These are phyloP conservation scores for Centruroides sculpturatus DNA, from an alignment of 1,140 invertebrate genomes.

Conservation along the genomic window DNA sequence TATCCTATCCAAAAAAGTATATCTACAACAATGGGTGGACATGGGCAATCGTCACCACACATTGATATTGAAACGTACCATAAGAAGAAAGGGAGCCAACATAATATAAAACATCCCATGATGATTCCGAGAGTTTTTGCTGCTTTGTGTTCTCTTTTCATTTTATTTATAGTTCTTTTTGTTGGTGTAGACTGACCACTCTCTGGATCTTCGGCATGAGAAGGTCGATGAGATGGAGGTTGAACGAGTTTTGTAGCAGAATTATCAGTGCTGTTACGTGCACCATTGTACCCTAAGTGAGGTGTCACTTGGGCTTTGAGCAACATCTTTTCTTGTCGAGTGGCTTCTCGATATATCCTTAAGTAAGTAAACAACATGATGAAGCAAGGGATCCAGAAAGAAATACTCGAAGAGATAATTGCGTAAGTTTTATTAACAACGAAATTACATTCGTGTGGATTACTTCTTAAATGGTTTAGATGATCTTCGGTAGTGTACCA, in stretches of 20 bases:
- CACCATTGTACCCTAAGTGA: conserved; percentile 8
- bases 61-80: conserved; percentile 76
- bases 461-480: conserved; percentile 38
- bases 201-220: conserved; percentile 22
- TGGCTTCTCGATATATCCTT: conserved; percentile 79
- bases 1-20: conserved; percentile 98
- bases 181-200: conserved; percentile 53
- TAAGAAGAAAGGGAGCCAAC: conserved; percentile 94
- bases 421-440: conserved; percentile 80
- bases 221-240: conserved; percentile 19
- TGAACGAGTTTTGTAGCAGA: conserved; percentile 15
- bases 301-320: conserved; percentile 38
- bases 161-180: conserved; percentile 69
- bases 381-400: conserved; percentile 91
- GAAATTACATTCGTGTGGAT: conserved; percentile 66
- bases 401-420: conserved; percentile 80
- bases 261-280: conserved; percentile 10
- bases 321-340: conserved; percentile 79
- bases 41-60: conserved; percentile 43
- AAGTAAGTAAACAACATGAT: conserved; percentile 90
- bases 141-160: conserved; percentile 91
- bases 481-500: conserved; percentile 79
- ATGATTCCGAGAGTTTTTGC: conserved; percentile 90
- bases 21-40: conserved; percentile 70
- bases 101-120: conserved; percentile 86